A percentile compares a stretch with the other conserved stretches of the same genome.
Conservation (phyloP, 2,888 invertebrate species). For the Caenorhabditis drosophilae region DNA sequence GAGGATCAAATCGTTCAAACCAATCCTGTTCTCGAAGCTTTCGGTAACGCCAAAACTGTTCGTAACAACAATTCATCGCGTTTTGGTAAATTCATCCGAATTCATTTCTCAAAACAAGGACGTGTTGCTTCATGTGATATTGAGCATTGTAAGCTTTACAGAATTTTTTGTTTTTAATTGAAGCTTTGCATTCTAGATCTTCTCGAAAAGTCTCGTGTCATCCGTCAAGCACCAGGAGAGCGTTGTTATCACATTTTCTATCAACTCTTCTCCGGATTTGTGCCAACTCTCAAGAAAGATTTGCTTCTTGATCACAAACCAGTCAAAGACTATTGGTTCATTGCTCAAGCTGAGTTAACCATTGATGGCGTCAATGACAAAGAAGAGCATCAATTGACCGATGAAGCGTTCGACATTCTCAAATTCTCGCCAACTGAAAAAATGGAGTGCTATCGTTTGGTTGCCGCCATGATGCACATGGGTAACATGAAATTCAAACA, state of each 20-base stretch:
- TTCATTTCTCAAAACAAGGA: conserved; percentile 94
- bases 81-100: conserved; percentile 99
- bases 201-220: conserved; percentile 99
- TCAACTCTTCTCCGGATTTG: conserved; percentile 75
- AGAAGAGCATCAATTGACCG: conserved; percentile 55
- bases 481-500: conserved; percentile 99
- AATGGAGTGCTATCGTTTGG: conserved; percentile 94
- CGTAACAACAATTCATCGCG: conserved; percentile 99
- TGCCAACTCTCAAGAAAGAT: conserved; percentile 71
- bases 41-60: conserved; percentile 99
- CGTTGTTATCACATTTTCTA: conserved; percentile 99
- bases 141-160: conserved; percentile 94
- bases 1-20: conserved; percentile 99
- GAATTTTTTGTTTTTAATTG: neutral
- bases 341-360: conserved; percentile 90
- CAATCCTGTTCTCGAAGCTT: conserved; percentile 98
- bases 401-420: conserved; percentile 93
- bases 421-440: conserved; percentile 97
- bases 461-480: conserved; percentile 98
- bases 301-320: conserved; percentile 79
- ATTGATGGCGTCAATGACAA: conserved; percentile 92
- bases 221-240: conserved; percentile 88
- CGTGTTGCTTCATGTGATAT: conserved; percentile 99
- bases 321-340: conserved; percentile 90
- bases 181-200: conserved; percentile 78